Conservation (phyloP, 2,113 vertebrate species). For the Ardeotis arabs region DNA sequence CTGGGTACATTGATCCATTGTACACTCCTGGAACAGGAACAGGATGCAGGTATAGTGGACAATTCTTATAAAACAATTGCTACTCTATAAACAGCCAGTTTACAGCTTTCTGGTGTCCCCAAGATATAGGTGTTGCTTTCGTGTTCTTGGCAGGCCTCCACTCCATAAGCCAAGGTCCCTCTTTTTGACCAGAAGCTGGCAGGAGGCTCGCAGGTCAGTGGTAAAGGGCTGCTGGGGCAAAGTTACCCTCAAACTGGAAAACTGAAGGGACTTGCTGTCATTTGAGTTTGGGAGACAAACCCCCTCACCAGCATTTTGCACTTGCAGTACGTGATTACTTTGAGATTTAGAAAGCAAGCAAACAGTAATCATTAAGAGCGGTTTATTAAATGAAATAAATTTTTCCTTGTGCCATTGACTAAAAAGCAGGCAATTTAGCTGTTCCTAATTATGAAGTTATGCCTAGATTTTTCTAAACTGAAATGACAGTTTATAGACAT, state of each 20-base stretch:
- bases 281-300: neutral
- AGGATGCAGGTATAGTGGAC: conserved; percentile 53
- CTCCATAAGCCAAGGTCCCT: neutral
- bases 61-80: conserved; percentile 56
- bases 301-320: neutral
- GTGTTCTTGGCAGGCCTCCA: conserved; percentile 45
- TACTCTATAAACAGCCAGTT: conserved; percentile 35
- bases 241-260: neutral
- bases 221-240: neutral
- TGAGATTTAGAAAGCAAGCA: conserved; percentile 40
- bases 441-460: neutral
- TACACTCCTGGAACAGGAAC: conserved; percentile 63
- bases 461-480: conserved; percentile 6
- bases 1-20: conserved; percentile 47
- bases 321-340: neutral
- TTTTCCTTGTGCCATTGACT: neutral
- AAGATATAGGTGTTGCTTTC: conserved; percentile 24
- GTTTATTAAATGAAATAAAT: conserved; percentile 57
- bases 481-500: neutral
- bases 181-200: neutral
- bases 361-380: conserved; percentile 29
- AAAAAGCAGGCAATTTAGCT: neutral
- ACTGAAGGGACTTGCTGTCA: neutral
- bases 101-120: conserved; percentile 33
- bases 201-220: neutral